Percentiles rank a stretch among this genome's conserved stretches.
Conservation (phyloP, 2,888 invertebrate genomes). For the Ophioninae sp. region DNA sequence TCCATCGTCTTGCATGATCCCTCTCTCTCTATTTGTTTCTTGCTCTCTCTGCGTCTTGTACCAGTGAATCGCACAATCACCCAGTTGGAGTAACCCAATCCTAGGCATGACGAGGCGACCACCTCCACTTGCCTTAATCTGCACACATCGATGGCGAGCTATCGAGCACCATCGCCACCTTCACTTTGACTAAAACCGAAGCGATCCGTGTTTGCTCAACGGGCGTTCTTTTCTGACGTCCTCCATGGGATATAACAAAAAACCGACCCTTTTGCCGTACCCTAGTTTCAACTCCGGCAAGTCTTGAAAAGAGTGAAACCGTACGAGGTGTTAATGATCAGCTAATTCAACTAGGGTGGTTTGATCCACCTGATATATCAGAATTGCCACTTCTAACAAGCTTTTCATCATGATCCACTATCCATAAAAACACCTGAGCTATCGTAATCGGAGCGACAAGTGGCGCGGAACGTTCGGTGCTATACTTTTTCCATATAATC, state of each 20-base stretch:
- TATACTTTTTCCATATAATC: slow-evolving; percentile 6
- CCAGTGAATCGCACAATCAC: slow-evolving; percentile 47
- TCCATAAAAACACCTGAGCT: slow-evolving; percentile 18
- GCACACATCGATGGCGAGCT: slow-evolving; percentile 6
- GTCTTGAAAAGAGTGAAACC: background rate
- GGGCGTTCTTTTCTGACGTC: background rate
- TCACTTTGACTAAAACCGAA: slow-evolving; percentile 15
- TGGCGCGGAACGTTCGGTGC: slow-evolving; percentile 5
- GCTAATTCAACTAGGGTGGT: background rate
- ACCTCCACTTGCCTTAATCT: slow-evolving; percentile 24
- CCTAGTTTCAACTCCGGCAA: background rate
- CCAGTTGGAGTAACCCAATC: slow-evolving; percentile 41
- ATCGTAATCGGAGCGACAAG: slow-evolving; percentile 13
- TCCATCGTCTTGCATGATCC: slow-evolving; percentile 37
- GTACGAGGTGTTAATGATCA: no score
- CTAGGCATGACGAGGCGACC: slow-evolving; percentile 36
- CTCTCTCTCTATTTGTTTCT: slow-evolving; percentile 1
- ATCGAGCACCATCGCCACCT: slow-evolving; percentile 7
- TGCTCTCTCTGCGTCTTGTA: background rate
- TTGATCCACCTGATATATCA: background rate
- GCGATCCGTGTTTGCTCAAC: background rate
- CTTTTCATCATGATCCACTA: background rate
- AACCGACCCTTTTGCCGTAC: background rate
- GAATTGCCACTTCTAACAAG: background rate
- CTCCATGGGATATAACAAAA: background rate